Evolutionary conservation across 2,888 invertebrate genomes (phyloP).

Genomic region (Meliscaeva auricollis): DNA sequence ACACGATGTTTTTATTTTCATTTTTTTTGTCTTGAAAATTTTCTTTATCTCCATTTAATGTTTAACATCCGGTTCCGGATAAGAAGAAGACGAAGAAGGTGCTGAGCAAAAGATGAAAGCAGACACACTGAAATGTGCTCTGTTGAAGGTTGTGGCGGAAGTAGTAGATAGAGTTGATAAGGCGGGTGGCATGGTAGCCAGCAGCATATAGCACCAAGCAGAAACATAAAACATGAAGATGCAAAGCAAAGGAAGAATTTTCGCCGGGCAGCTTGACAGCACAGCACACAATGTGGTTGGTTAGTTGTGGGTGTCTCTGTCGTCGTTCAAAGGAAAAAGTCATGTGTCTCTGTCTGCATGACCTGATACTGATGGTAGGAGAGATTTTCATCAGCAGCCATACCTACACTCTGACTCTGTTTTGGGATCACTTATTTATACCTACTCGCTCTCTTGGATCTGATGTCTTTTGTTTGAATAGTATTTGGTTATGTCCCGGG

Average conservation of each 20-base stretch:
- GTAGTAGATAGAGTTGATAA: constrained; percentile 51
- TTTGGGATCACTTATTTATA: constrained; percentile 16
- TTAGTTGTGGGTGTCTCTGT: constrained; percentile 21
- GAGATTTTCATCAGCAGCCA: constrained; percentile 26
- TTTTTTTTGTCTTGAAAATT: constrained; percentile 29
- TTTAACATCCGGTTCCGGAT: constrained; percentile 73
- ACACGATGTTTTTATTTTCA: constrained; percentile 23
- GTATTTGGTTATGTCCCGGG: constrained; percentile 65
- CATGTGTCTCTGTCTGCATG: constrained; percentile 26
- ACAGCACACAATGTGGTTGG: constrained; percentile 27
- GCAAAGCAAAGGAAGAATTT: constrained; percentile 42
- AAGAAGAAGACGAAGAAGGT: constrained; percentile 28
- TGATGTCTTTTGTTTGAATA: constrained; percentile 46
- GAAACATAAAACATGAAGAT: too few species aligned
- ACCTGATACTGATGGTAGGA: constrained; percentile 11
- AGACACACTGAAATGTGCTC: constrained; percentile 30
- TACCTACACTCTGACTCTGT: neutral
- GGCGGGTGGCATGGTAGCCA: constrained; percentile 19
- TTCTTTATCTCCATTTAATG: constrained; percentile 68
- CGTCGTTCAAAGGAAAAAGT: constrained; percentile 17
- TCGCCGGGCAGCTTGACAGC: constrained; percentile 40
- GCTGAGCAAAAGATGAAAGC: constrained; percentile 33
- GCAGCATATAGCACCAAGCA: constrained; percentile 4
- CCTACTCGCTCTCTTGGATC: constrained; percentile 45
- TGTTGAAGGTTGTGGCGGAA: constrained; percentile 33